These are phyloP conservation scores for Trogon surrucura DNA, from an alignment of 2,113 vertebrate species.

Conservation along the genomic window DNA sequence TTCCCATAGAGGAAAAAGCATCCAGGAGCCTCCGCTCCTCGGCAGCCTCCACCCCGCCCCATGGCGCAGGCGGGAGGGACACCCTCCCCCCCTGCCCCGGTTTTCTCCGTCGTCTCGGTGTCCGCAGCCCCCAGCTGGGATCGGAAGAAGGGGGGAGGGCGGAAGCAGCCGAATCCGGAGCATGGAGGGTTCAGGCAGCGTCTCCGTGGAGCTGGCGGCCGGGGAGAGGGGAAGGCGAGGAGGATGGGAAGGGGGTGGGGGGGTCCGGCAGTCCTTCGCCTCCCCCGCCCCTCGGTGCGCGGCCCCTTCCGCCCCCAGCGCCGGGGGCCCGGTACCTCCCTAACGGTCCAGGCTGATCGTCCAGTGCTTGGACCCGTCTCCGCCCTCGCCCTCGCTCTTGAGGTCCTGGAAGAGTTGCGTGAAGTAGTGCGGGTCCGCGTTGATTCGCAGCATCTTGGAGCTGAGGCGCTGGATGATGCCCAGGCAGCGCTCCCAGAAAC, in stretches of 20 bases:
- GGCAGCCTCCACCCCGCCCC: background rate
- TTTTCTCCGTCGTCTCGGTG: background rate
- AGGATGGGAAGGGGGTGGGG: background rate
- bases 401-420: constrained; percentile 97
- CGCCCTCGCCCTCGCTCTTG: constrained; percentile 88
- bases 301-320: background rate
- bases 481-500: constrained; percentile 94
- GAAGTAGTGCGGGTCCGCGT: constrained; percentile 96
- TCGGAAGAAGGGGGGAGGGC: background rate
- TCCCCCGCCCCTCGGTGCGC: constrained; percentile 17
- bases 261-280: constrained; percentile 1
- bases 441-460: constrained; percentile 94
- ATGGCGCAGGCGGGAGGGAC: background rate
- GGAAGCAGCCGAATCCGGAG: constrained; percentile 23
- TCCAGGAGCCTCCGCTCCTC: background rate
- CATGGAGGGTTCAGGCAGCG: background rate
- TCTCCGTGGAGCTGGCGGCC: background rate
- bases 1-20: background rate
- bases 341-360: constrained; percentile 90
- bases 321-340: constrained; percentile 53
- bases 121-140: background rate
- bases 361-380: constrained; percentile 79
- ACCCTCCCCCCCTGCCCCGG: no score
- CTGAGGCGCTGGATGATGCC: constrained; percentile 92
- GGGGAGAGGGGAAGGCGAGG: background rate